A percentile compares a stretch with the other conserved stretches of the same genome.
Evolutionary conservation across 2,888 invertebrate genomes (phyloP).

Genomic region (Tetranychus piercei): DNA sequence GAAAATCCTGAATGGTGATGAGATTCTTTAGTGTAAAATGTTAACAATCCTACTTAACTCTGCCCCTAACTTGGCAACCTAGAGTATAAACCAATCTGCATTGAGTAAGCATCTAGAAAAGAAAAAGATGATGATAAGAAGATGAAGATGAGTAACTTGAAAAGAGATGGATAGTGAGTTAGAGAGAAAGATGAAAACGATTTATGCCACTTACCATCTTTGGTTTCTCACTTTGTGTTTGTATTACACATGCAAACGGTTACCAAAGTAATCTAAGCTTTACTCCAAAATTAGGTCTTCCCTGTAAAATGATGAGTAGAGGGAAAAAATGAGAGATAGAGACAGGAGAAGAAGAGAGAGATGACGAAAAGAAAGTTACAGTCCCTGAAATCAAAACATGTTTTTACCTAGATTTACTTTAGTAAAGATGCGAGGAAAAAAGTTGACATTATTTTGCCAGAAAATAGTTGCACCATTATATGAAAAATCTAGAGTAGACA

Average conservation of each 20-base stretch:
- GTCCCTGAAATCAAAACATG: background rate
- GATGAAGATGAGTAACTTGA: background rate
- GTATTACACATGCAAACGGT: background rate
- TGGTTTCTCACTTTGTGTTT: background rate
- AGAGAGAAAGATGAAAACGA: background rate
- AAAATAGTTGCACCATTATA: too few relatives aligned
- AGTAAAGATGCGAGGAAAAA: background rate
- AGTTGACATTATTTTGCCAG: background rate
- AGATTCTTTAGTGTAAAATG: background rate
- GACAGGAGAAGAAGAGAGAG: background rate
- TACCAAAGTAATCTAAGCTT: background rate
- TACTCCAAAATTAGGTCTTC: background rate
- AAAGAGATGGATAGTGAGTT: slow-evolving; percentile 4
- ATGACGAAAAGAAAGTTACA: background rate
- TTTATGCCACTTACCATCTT: background rate
- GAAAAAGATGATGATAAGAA: background rate
- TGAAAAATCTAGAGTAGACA: too few relatives aligned
- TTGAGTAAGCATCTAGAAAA: background rate
- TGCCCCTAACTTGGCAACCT: background rate
- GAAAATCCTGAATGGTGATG: background rate
- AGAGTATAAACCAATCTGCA: background rate
- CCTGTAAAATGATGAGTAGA: background rate
- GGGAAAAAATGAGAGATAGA: slow-evolving; percentile 2
- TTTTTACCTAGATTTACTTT: too few relatives aligned
- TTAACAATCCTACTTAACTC: background rate